These are phyloP conservation scores for Dermatophagoides farinae DNA, from an alignment of 1,140 invertebrate genomes.

Conservation along the genomic window DNA sequence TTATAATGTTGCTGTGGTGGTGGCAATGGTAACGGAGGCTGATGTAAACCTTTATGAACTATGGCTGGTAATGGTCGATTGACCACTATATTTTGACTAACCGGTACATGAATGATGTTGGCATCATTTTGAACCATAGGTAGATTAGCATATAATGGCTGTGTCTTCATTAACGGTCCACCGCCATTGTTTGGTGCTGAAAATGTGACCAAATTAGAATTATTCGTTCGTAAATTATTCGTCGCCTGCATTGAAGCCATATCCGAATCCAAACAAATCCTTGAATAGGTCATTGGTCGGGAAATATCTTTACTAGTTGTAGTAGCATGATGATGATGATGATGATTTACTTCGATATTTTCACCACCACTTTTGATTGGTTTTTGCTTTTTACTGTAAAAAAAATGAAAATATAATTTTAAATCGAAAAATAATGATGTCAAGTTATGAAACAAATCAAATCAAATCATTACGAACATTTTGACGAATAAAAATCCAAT, in stretches of 20 bases:
- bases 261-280: constrained; percentile 16
- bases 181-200: constrained; percentile 10
- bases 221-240: constrained; percentile 9
- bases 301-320: constrained; percentile 10
- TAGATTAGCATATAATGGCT: constrained; percentile 14
- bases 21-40: not conserved
- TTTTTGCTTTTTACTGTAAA: constrained; percentile 46
- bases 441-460: constrained; percentile 1
- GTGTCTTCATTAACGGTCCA: not conserved
- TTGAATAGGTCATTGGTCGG: constrained; percentile 16
- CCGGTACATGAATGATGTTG: constrained; percentile 3
- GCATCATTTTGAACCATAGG: not conserved
- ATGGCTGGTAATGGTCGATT: not conserved
- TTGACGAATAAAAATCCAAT: constrained; percentile 25
- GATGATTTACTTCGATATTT: constrained; percentile 41
- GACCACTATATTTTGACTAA: not conserved
- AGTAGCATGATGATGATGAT: not conserved
- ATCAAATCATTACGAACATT: constrained; percentile 20
- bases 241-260: not conserved
- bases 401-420: not conserved
- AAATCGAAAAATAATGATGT: constrained; percentile 13
- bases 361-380: constrained; percentile 68
- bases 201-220: constrained; percentile 20
- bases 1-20: not conserved
- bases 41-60: not conserved